Base-by-base conservation (phyloP, 2,113 vertebrate genomes). In the Catagonus wagneri region DNA sequence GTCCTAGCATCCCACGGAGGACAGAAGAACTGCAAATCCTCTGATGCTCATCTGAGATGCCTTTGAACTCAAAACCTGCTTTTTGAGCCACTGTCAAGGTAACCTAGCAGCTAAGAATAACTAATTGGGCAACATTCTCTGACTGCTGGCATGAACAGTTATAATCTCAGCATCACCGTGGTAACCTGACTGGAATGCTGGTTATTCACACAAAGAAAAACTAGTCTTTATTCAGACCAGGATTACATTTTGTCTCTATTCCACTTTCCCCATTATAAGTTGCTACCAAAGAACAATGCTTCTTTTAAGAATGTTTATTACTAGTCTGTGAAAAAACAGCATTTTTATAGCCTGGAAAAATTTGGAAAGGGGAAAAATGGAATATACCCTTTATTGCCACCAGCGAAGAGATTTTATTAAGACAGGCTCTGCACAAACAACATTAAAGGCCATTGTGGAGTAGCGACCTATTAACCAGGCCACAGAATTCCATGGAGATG, bases 71-170 rank as follows among this genome's bases (percentile, higher is more conserved):
- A 74, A 95, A 89, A 54, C 0, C 2, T 74, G 4, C 80, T 97
- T 95, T 94, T 79, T 94, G 89, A 87, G 93, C 84, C 92, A 97
- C 87, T 56, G 29, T 96, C 97, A 98, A 95, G 96, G 97, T 95
- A 97, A 97, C 93, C 68, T 61, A 96, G 90, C 91, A 88, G 95
- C 92, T 81, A 52, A 94, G 74, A 94, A 88, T 58, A 93, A 96
- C 58, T 91, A 97, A 96, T 78, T 96, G 92, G 96, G 86, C 93
- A 93, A 85, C 92, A 72, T 95, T 91, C 76, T 94, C 93, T 68
- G 92, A 83, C 93, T 96, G 94, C 66, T 94, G 95, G 93, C 95
- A 96, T 16, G 79, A 93, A 56, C 36, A 19, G 93, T 89, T 94
- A 93, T 56, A 65, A 96, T 93, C 95, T 95, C 97, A 80, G 93